Evolutionary conservation across 2,113 vertebrate species (phyloP).

Genomic region (Hylia prasina): DNA sequence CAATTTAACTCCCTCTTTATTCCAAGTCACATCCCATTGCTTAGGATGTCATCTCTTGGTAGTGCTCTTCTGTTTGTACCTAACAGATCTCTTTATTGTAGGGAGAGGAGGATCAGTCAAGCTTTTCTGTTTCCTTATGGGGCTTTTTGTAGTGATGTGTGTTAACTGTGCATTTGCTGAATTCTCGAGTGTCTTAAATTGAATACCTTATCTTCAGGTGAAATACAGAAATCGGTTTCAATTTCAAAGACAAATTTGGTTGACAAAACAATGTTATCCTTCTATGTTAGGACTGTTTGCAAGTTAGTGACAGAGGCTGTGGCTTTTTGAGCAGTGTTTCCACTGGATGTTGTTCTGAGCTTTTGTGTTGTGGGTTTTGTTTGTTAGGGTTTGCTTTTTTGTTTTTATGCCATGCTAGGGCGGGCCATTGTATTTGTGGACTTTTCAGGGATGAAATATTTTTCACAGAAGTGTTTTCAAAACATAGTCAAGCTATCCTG

Average conservation of each 20-base stretch:
- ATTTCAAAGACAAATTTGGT: background rate
- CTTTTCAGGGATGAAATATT: background rate
- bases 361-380: background rate
- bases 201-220: background rate
- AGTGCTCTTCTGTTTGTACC: background rate
- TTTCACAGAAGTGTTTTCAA: background rate
- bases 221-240: background rate
- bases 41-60: background rate
- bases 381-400: background rate
- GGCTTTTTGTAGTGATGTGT: background rate
- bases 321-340: background rate
- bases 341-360: background rate
- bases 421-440: background rate
- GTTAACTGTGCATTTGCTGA: background rate
- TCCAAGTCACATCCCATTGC: background rate
- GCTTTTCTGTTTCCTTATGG: background rate
- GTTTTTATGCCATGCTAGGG: background rate
- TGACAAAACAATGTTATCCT: background rate
- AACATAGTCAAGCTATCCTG: background rate
- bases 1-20: background rate
- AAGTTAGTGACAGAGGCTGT: background rate
- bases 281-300: background rate
- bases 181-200: background rate
- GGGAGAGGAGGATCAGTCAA: background rate
- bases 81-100: background rate